Conservation (phyloP, 92 coral and sea anemone species). For the Phenganax marumi region DNA sequence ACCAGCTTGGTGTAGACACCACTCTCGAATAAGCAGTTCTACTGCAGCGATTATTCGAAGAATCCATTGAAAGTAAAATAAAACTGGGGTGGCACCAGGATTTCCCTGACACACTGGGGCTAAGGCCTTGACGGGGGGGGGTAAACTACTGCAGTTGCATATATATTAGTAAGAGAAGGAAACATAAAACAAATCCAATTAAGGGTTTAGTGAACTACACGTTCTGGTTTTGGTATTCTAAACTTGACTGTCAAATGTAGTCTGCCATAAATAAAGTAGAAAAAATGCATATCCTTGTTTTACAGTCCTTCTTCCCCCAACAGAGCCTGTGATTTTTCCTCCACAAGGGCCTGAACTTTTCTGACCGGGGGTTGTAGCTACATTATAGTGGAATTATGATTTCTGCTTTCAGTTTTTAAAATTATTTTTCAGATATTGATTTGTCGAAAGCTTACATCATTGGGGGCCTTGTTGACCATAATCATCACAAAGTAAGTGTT, state of each 20-base stretch:
- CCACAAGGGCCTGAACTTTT: neutral
- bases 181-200: too few species aligned
- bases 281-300: too few species aligned
- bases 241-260: too few species aligned
- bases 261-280: too few species aligned
- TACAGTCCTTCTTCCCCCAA: too few species aligned
- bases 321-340: too few species aligned
- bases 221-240: too few species aligned
- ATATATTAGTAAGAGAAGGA: too few species aligned
- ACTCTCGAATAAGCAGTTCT: neutral
- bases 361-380: neutral
- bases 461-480: constrained; percentile 96
- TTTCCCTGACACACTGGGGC: neutral
- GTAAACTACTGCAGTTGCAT: too few species aligned
- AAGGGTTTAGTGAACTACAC: too few species aligned
- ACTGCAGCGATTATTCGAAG: neutral
- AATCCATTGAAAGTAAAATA: neutral
- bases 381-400: neutral
- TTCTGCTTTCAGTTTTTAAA: neutral
- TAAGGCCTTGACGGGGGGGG: too few species aligned
- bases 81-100: neutral
- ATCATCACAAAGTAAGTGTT: constrained; percentile 72
- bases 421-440: constrained; percentile 56
- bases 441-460: constrained; percentile 82
- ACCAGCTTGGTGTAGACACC: neutral